Evolutionary conservation across 64 coral and sea anemone species (phyloP).

Genomic region (Montipora cactus): DNA sequence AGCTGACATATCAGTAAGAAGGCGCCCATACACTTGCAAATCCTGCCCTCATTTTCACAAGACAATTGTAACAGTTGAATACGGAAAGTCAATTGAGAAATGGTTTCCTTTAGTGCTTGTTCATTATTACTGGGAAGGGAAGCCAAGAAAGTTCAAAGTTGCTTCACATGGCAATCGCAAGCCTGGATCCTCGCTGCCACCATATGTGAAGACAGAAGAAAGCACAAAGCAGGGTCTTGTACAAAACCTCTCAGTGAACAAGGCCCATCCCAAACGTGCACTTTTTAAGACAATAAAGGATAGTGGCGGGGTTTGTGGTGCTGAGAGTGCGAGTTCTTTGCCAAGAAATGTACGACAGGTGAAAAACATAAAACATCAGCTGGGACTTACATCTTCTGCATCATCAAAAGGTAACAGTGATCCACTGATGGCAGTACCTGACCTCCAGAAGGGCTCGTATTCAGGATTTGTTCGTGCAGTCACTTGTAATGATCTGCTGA

Average conservation of each 20-base stretch:
- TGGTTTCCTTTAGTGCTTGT: slow-evolving; percentile 40
- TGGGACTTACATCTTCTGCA: slow-evolving; percentile 22
- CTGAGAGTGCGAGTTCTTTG: slow-evolving; percentile 44
- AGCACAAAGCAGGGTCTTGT: slow-evolving; percentile 48
- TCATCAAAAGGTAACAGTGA: slow-evolving; percentile 49
- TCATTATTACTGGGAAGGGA: slow-evolving; percentile 36
- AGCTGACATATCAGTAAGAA: slow-evolving; percentile 25
- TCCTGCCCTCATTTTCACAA: slow-evolving; percentile 21
- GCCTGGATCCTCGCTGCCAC: slow-evolving; percentile 13
- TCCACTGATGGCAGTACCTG: slow-evolving; percentile 66
- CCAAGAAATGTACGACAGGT: slow-evolving; percentile 49
- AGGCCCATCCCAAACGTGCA: slow-evolving; percentile 43
- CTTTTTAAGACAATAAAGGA: slow-evolving; percentile 65
- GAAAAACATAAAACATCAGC: slow-evolving; percentile 21
- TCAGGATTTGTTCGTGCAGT: slow-evolving; percentile 69
- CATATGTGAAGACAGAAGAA: slow-evolving; percentile 63
- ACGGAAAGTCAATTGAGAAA: slow-evolving; percentile 1
- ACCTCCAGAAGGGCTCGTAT: slow-evolving; percentile 63
- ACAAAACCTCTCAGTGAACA: slow-evolving; percentile 38
- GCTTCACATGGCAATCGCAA: slow-evolving; percentile 43
- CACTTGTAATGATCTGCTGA: slow-evolving; percentile 76
- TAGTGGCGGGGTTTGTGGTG: slow-evolving; percentile 53
- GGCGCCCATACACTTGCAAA: slow-evolving; percentile 18
- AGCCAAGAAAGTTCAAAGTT: slow-evolving; percentile 34
- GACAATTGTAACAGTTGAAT: slow-evolving; percentile 33